These are phyloP conservation scores for Aleiodes testaceus DNA, from an alignment of 2,888 invertebrate genomes.

Conservation along the genomic window DNA sequence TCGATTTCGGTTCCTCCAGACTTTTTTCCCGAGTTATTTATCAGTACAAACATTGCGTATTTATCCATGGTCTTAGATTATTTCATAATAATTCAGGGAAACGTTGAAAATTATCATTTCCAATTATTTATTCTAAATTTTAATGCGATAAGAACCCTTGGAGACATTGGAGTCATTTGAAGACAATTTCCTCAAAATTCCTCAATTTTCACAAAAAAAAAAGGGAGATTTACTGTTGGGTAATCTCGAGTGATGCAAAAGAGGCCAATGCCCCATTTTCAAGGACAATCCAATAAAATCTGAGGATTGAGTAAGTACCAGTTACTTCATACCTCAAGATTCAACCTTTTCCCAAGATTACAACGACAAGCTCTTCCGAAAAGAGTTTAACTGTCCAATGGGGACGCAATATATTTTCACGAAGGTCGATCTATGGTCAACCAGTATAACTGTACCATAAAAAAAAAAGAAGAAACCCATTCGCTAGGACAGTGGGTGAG, in stretches of 20 bases:
- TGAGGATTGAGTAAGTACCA: not conserved
- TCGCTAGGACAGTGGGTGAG: slow-evolving; percentile 30
- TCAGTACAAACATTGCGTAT: not conserved
- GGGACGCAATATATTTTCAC: slow-evolving; percentile 56
- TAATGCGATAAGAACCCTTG: too few species aligned
- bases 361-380: not conserved
- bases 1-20: not conserved
- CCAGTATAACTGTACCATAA: slow-evolving; percentile 42
- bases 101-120: not conserved
- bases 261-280: not conserved
- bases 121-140: too few species aligned
- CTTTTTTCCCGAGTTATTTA: too few species aligned
- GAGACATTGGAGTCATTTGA: too few species aligned
- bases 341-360: not conserved
- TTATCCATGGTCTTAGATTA: too few species aligned
- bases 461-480: slow-evolving; percentile 49
- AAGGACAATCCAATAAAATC: not conserved
- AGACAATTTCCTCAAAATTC: too few species aligned
- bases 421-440: slow-evolving; percentile 56
- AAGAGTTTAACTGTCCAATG: slow-evolving; percentile 60
- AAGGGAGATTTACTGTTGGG: not conserved
- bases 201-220: too few species aligned
- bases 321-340: not conserved
- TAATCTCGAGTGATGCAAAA: slow-evolving; percentile 19
- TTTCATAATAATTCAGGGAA: not conserved